phyloP scores from a whole-genome alignment of 2,888 invertebrate species.

The Chouioia cunea region DNA sequence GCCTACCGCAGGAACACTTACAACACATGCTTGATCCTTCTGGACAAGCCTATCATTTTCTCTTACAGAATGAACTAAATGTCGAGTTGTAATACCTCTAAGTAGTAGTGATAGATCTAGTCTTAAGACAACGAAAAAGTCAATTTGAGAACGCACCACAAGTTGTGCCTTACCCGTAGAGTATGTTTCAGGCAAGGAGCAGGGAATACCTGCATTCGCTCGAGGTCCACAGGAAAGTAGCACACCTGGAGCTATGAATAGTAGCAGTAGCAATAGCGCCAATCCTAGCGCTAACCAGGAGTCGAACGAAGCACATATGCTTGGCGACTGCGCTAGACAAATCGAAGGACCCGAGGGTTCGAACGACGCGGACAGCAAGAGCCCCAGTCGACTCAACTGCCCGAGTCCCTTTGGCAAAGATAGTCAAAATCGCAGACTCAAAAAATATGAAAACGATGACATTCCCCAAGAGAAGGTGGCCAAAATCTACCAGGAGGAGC shows the following conservation, averaged over 20 bases:
- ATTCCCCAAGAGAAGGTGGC: constrained; percentile 97
- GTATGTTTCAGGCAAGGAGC: constrained; percentile 83
- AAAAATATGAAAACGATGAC: constrained; percentile 93
- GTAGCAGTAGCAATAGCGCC: constrained; percentile 17
- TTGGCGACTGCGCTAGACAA: constrained; percentile 80
- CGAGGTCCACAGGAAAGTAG: constrained; percentile 74
- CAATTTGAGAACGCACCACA: constrained; percentile 56
- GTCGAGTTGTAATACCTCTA: too few relatives aligned
- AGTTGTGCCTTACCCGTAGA: constrained; percentile 69
- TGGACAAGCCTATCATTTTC: too few relatives aligned
- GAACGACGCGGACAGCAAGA: constrained; percentile 82
- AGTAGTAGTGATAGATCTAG: constrained; percentile 9
- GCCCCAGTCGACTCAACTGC: constrained; percentile 79
- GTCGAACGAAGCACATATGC: constrained; percentile 91
- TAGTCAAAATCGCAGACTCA: constrained; percentile 79
- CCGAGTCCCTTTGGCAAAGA: constrained; percentile 84
- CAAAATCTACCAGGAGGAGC: constrained; percentile 94
- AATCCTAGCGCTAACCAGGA: constrained; percentile 70
- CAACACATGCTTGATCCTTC: too few relatives aligned
- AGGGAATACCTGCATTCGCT: constrained; percentile 83
- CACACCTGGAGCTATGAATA: constrained; percentile 7
- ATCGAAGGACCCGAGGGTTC: constrained; percentile 62
- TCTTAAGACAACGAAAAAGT: constrained; percentile 35
- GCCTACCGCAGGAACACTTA: too few relatives aligned
- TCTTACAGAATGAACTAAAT: too few relatives aligned